These are phyloP conservation scores for Camptogramma bilineatum DNA, from an alignment of 2,888 invertebrate genomes.

Conservation along the genomic window DNA sequence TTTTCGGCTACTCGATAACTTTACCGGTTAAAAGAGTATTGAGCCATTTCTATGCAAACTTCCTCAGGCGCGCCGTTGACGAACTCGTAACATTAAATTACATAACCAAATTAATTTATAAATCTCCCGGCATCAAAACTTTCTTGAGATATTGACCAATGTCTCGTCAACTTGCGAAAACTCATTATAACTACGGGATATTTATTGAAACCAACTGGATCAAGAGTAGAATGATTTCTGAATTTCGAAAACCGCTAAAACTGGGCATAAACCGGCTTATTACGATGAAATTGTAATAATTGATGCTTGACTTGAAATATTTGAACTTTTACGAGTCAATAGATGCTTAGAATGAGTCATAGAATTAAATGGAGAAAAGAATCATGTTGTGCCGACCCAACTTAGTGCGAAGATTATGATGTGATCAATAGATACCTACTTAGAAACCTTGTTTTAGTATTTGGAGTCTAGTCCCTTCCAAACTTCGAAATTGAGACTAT, in stretches of 20 bases:
- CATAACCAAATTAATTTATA: constrained; percentile 20
- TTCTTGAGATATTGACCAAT: constrained; percentile 23
- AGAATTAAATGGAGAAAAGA: too few relatives aligned
- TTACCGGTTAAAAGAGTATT: neutral
- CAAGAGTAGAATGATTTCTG: constrained; percentile 8
- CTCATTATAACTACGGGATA: constrained; percentile 19
- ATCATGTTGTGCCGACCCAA: too few relatives aligned
- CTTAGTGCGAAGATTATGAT: too few relatives aligned
- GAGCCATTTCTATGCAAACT: constrained; percentile 6
- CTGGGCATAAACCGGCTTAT: neutral
- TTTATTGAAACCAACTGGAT: constrained; percentile 25
- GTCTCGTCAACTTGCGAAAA: constrained; percentile 26
- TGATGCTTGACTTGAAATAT: too few relatives aligned
- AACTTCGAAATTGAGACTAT: constrained; percentile 20
- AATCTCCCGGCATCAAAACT: constrained; percentile 18
- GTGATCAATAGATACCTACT: neutral
- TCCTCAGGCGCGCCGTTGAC: constrained; percentile 8
- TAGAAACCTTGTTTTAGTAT: neutral
- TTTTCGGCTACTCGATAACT: neutral
- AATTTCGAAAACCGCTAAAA: neutral
- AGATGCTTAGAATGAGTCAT: too few relatives aligned
- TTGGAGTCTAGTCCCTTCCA: constrained; percentile 9
- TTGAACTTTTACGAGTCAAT: too few relatives aligned
- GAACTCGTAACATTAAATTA: constrained; percentile 17
- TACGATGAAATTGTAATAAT: too few relatives aligned